Evolutionary conservation across 2,888 invertebrate species (phyloP).

Genomic region (Ichneumoninae sp.): DNA sequence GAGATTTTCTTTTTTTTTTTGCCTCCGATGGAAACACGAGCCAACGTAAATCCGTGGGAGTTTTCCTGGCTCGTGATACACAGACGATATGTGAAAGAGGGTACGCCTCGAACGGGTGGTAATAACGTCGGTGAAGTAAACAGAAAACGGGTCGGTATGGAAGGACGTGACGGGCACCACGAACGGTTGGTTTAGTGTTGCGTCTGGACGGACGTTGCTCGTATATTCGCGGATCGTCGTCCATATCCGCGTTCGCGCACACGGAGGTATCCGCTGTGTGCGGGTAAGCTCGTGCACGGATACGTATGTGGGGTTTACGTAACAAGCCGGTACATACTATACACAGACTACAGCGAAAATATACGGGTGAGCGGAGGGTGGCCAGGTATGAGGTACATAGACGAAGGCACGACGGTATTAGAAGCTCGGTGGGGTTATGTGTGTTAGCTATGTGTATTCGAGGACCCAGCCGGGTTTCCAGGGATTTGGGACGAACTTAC

Average conservation of each 20-base stretch:
- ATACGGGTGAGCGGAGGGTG: constrained; percentile 17
- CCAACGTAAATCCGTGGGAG: constrained; percentile 61
- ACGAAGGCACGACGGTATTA: background rate
- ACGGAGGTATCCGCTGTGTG: background rate
- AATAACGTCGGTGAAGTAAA: constrained; percentile 68
- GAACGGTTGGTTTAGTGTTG: constrained; percentile 44
- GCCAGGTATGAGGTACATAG: constrained; percentile 12
- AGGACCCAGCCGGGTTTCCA: constrained; percentile 66
- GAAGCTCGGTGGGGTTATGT: constrained; percentile 25
- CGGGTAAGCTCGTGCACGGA: background rate
- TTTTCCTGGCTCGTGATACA: constrained; percentile 38
- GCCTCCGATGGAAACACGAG: constrained; percentile 56
- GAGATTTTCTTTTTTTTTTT: constrained; percentile 26
- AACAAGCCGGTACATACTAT: constrained; percentile 27
- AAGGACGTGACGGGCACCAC: constrained; percentile 33
- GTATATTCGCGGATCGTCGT: constrained; percentile 48
- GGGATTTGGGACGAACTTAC: constrained; percentile 71
- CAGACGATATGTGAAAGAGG: constrained; percentile 28
- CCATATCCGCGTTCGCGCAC: background rate
- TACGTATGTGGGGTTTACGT: constrained; percentile 47
- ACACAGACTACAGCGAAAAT: constrained; percentile 25
- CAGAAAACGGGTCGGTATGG: constrained; percentile 41
- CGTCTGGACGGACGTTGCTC: constrained; percentile 50
- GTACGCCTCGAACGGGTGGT: constrained; percentile 48
- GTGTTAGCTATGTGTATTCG: constrained; percentile 18